Conservation (phyloP, 1,140 invertebrate genomes). For the Brachionus plicatilis region DNA sequence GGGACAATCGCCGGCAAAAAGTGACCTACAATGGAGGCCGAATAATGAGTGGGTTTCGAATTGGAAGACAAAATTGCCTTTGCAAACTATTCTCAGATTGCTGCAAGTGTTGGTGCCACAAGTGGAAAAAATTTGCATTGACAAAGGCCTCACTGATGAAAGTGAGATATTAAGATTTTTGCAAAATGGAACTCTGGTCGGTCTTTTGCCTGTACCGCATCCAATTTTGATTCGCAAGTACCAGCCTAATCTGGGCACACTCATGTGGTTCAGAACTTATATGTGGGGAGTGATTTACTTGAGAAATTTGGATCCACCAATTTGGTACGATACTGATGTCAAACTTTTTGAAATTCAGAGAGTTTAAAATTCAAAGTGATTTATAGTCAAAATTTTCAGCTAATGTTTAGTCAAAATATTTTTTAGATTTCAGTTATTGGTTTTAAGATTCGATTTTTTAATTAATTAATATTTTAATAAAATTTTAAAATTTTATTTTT, state of each 20-base stretch:
- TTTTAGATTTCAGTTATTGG: not conserved
- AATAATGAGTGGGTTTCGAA: constrained; percentile 62
- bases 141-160: constrained; percentile 97
- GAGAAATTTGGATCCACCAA: constrained; percentile 93
- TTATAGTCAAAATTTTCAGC: not conserved
- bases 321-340: constrained; percentile 99
- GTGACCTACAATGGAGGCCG: constrained; percentile 7
- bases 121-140: constrained; percentile 99
- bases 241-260: constrained; percentile 93
- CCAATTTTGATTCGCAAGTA: constrained; percentile 97
- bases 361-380: not conserved
- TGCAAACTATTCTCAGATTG: constrained; percentile 97
- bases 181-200: constrained; percentile 95
- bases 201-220: constrained; percentile 93
- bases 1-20: not conserved
- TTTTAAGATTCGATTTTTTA: not conserved
- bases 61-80: constrained; percentile 91
- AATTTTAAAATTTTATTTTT: not conserved
- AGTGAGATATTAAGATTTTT: constrained; percentile 97
- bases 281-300: constrained; percentile 99
- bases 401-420: not conserved
- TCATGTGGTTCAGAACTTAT: constrained; percentile 97
- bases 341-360: constrained; percentile 77
- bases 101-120: constrained; percentile 96
- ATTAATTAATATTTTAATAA: not conserved